Conservation (phyloP, 2,113 vertebrate genomes). For the Typhlomys cinereus region DNA sequence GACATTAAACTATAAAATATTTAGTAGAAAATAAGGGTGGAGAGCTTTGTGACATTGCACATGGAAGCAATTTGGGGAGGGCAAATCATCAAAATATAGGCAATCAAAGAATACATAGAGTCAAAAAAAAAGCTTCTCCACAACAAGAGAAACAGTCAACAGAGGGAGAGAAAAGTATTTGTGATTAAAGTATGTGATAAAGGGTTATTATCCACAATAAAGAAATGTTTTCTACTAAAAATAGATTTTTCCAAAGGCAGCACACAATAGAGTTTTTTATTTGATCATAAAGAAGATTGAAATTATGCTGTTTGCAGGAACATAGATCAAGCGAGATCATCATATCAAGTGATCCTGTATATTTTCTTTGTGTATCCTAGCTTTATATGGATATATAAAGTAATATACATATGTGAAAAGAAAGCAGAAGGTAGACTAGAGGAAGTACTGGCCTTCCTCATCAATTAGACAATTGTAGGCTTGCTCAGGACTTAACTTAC, state of each 20-base stretch:
- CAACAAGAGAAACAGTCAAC: background rate
- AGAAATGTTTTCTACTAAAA: background rate
- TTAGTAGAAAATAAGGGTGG: background rate
- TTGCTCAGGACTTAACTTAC: too few relatives aligned
- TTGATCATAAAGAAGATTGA: background rate
- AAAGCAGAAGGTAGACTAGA: background rate
- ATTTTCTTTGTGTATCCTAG: background rate
- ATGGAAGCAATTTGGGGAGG: background rate
- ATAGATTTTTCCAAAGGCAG: background rate
- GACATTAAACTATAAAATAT: background rate
- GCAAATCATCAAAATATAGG: too few relatives aligned
- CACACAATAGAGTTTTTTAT: background rate
- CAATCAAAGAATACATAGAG: background rate
- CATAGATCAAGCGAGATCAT: background rate
- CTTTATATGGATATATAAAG: background rate
- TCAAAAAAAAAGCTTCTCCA: background rate
- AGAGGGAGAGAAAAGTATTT: slow-evolving; percentile 33
- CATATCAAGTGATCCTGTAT: background rate
- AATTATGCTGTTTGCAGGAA: background rate
- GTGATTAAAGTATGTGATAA: background rate
- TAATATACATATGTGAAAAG: background rate
- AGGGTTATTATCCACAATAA: background rate
- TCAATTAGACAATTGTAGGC: too few relatives aligned
- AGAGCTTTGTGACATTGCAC: background rate
- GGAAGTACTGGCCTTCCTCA: too few relatives aligned